Evolutionary conservation across 2,888 invertebrate genomes (phyloP).

Genomic region (Lordiphosa fenestrarum): DNA sequence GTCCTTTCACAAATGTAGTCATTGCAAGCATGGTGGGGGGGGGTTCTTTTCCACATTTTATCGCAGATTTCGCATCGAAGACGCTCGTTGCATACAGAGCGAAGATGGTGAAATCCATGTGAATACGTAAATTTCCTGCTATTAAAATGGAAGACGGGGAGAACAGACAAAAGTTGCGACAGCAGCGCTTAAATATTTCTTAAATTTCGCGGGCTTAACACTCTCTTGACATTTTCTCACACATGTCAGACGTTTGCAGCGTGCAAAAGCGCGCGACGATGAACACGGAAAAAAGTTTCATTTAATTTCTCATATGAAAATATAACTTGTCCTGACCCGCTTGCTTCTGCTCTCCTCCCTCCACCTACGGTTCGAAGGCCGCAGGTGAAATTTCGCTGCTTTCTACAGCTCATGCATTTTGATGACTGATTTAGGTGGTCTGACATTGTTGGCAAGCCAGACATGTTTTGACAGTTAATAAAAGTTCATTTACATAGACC

Average conservation of each 20-base stretch:
- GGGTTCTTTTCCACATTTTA: constrained; percentile 42
- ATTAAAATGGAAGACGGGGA: constrained; percentile 4
- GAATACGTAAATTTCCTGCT: constrained; percentile 7
- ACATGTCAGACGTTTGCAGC: constrained; percentile 35
- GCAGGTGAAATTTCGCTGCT: constrained; percentile 12
- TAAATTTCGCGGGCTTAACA: constrained; percentile 5
- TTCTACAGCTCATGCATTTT: constrained; percentile 12
- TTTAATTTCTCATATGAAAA: constrained; percentile 46
- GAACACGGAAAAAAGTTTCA: constrained; percentile 16
- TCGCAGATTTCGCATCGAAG: constrained; percentile 63
- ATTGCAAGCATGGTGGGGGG: constrained; percentile 11
- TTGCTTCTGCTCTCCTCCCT: not conserved
- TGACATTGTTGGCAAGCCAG: constrained; percentile 18
- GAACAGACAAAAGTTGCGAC: constrained; percentile 5
- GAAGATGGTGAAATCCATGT: constrained; percentile 17
- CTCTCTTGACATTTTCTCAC: constrained; percentile 50
- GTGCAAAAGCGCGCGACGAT: constrained; percentile 25
- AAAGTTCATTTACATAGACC: constrained; percentile 33
- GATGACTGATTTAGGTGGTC: constrained; percentile 37
- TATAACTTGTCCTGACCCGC: constrained; percentile 14
- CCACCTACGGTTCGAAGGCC: not conserved
- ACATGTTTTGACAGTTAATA: constrained; percentile 42
- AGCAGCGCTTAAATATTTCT: constrained; percentile 47
- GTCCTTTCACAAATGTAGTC: constrained; percentile 38
- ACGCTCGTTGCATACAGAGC: constrained; percentile 50